phyloP scores from a whole-genome alignment of 2,888 invertebrate genomes.

The Dolichopus griseipennis region DNA sequence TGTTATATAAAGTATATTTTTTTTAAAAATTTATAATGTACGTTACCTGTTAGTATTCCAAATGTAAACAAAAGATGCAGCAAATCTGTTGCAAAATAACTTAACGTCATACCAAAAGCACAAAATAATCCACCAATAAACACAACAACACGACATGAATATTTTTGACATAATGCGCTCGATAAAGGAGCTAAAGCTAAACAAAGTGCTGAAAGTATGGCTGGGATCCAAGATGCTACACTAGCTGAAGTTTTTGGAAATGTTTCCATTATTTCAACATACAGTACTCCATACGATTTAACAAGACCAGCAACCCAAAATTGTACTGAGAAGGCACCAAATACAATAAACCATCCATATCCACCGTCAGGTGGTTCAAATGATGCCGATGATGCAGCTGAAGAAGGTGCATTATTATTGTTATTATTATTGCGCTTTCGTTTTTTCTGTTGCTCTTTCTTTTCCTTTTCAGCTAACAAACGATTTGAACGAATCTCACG shows the following conservation, averaged over 20 bases:
- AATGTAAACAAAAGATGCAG: conserved; percentile 61
- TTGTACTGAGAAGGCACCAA: conserved; percentile 70
- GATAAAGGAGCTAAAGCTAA: conserved; percentile 67
- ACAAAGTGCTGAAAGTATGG: conserved; percentile 65
- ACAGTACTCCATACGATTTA: conserved; percentile 71
- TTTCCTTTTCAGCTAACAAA: conserved; percentile 24
- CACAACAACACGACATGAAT: conserved; percentile 60
- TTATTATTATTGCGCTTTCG: conserved; percentile 17
- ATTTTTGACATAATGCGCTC: conserved; percentile 62
- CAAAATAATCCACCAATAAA: conserved; percentile 65
- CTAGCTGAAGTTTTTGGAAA: conserved; percentile 66
- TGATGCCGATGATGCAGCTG: conserved; percentile 34
- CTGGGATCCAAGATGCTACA: conserved; percentile 72
- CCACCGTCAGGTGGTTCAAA: conserved; percentile 59
- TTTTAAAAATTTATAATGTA: neutral
- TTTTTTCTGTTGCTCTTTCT: conserved; percentile 12
- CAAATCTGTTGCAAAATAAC: conserved; percentile 61
- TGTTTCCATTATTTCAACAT: conserved; percentile 71
- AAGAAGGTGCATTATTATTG: conserved; percentile 22
- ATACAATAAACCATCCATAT: conserved; percentile 68
- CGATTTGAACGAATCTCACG: conserved; percentile 48
- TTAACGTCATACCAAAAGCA: conserved; percentile 57
- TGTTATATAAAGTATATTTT: neutral
- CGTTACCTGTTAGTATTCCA: conserved; percentile 60
- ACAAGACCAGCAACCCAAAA: conserved; percentile 74